phyloP scores from a whole-genome alignment of 2,113 vertebrate species.

The Chaetodon auriga region DNA sequence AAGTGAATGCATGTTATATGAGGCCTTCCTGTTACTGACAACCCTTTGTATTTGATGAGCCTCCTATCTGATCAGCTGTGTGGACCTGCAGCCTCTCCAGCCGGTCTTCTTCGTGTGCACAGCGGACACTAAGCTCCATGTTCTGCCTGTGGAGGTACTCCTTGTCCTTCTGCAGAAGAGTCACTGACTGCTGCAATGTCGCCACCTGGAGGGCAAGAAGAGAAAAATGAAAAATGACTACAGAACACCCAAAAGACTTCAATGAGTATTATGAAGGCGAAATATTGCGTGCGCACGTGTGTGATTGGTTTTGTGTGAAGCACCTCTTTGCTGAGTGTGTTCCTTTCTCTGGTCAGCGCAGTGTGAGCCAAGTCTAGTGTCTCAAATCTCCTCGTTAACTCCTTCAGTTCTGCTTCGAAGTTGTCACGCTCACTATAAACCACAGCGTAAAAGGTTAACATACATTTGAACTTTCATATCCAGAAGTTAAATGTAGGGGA shows the following conservation, averaged over 20 bases:
- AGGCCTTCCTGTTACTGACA: neutral
- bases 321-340: conserved; percentile 93
- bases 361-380: conserved; percentile 87
- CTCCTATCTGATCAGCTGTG: neutral
- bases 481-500: neutral
- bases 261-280: neutral
- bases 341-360: conserved; percentile 88
- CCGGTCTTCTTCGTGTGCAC: conserved; percentile 94
- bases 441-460: neutral
- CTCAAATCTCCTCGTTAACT: conserved; percentile 88
- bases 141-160: conserved; percentile 95
- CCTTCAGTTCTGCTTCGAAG: conserved; percentile 89
- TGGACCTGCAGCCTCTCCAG: conserved; percentile 90
- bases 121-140: conserved; percentile 94
- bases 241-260: neutral
- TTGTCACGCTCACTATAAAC: conserved; percentile 89
- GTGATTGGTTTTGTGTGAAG: neutral
- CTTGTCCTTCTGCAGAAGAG: conserved; percentile 96
- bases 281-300: neutral
- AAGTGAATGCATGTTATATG: neutral
- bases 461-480: neutral
- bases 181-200: conserved; percentile 90
- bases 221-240: neutral
- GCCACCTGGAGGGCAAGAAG: conserved; percentile 82
- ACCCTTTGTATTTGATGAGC: neutral